A percentile compares a stretch with the other conserved stretches of the same genome.
Evolutionary conservation across 2,797 vertebrate genomes (phyloP).

Genomic region (Cygnus olor): DNA sequence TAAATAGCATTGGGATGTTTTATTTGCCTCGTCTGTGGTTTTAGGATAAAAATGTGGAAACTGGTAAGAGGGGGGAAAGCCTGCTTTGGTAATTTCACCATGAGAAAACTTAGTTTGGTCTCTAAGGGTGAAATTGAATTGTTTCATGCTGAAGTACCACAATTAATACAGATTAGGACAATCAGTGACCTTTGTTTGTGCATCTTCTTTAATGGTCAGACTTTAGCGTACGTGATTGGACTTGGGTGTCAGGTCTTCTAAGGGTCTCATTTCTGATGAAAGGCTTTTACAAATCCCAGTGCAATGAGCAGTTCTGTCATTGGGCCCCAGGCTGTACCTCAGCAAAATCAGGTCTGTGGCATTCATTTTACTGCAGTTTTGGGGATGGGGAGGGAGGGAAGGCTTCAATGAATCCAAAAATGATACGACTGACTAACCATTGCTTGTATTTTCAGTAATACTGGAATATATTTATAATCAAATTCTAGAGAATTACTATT

Average conservation of each 20-base stretch:
- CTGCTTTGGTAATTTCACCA: background rate
- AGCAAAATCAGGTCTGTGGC: background rate
- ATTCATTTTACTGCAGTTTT: accelerated
- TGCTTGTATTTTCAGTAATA: background rate
- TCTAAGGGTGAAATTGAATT: background rate
- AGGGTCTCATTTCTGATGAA: background rate
- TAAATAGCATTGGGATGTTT: background rate
- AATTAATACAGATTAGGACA: background rate
- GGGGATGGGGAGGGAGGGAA: background rate
- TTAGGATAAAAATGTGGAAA: background rate
- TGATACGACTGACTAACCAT: background rate
- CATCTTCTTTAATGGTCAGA: background rate
- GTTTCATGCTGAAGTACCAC: background rate
- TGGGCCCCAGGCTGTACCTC: background rate
- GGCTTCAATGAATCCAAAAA: background rate
- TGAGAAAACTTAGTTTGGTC: background rate
- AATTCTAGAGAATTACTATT: background rate
- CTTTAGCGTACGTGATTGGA: background rate
- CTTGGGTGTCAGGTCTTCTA: background rate
- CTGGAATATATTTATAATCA: background rate
- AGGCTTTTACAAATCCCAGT: background rate
- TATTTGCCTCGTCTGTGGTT: background rate
- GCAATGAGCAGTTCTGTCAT: background rate
- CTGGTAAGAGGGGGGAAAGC: too few species aligned
- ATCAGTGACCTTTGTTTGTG: background rate